Base-by-base conservation (phyloP, 2,888 invertebrate species). In the Oscheius sp. region DNA sequence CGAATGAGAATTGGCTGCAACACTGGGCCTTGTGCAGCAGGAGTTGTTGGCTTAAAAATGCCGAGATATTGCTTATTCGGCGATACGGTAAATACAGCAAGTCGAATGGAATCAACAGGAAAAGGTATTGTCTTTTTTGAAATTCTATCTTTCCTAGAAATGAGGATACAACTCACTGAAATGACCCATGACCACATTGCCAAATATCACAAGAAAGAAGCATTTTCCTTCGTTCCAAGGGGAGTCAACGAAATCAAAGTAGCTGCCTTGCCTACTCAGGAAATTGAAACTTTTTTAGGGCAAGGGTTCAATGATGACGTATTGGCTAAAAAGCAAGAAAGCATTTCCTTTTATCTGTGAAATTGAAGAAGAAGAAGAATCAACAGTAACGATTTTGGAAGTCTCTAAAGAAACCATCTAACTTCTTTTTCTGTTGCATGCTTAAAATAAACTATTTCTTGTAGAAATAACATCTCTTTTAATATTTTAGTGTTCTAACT, bases 1-100 rank as follows among this genome's bases (percentile, higher is more conserved):
- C 17, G 25, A 3, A 55, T 55, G 55, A 55, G 55, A 20, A 55
- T 55, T 17, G 55, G 55, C 10, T 37, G 33, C 10, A 55, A 37
- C 37, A 55, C 55, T 10, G 55, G 55, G 2, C 25, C 55, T 10
- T 55, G 55, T 55, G 55, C 55, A 3, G 55, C 55, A 15, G 55
- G 55, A 15, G 55, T 55, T 10, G 55, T 55, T 37, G 55, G 55
- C 2, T 33, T 55, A 12, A 55, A 55, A 55, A 55, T 55, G 55
- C 55, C 37, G 8, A 33, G 55, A 17, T 55, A 55, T 33, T 55
- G 55, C 37, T 20, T 55, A 15, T 55, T 55, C 17, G 55, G 55
- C n/a, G 55, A 55, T 55, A 20, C 37, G 1, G 55, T 55, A 3
- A 55, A 55, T 55, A 55, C 55, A 17, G 55, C 55, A 17, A 55